Percentiles rank a stretch among this genome's conserved stretches.
Conservation (phyloP, 2,888 invertebrate genomes). For the Boloria euphrosyne region DNA sequence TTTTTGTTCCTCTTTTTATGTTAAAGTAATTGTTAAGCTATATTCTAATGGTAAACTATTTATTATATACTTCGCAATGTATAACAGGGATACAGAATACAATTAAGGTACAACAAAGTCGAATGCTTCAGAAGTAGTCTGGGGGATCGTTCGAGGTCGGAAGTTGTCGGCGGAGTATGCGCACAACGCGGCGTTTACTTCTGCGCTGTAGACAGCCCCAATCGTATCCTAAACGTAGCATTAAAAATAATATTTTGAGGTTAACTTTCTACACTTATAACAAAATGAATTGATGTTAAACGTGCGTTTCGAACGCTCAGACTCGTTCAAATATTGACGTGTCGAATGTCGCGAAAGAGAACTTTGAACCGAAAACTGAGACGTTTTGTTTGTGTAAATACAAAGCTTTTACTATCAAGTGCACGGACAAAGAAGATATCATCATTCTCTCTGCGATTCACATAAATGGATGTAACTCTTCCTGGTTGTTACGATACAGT, state of each 20-base stretch:
- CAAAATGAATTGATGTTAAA: conserved; percentile 60
- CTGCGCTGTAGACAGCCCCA: conserved; percentile 59
- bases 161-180: conserved; percentile 52
- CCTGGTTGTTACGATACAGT: conserved; percentile 56
- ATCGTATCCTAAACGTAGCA: conserved; percentile 74
- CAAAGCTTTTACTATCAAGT: conserved; percentile 79
- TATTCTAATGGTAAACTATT: neutral
- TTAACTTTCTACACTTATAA: conserved; percentile 65
- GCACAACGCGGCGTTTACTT: conserved; percentile 36
- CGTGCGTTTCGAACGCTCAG: conserved; percentile 52
- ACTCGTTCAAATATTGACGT: conserved; percentile 56
- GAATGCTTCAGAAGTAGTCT: conserved; percentile 33
- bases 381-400: conserved; percentile 82
- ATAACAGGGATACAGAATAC: conserved; percentile 7
- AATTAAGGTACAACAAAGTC: conserved; percentile 18
- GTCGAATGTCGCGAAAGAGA: conserved; percentile 80
- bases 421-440: conserved; percentile 79
- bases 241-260: conserved; percentile 80
- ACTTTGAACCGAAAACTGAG: conserved; percentile 73
- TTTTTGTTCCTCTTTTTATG: neutral
- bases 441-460: conserved; percentile 59
- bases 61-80: conserved; percentile 7
- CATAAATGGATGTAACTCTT: conserved; percentile 56
- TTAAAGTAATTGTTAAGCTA: neutral
- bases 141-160: conserved; percentile 58